Percentiles rank a stretch among this genome's conserved stretches.
These are phyloP conservation scores for Prionailurus bengalensis DNA, from an alignment of 2,113 vertebrate genomes.

Conservation along the genomic window DNA sequence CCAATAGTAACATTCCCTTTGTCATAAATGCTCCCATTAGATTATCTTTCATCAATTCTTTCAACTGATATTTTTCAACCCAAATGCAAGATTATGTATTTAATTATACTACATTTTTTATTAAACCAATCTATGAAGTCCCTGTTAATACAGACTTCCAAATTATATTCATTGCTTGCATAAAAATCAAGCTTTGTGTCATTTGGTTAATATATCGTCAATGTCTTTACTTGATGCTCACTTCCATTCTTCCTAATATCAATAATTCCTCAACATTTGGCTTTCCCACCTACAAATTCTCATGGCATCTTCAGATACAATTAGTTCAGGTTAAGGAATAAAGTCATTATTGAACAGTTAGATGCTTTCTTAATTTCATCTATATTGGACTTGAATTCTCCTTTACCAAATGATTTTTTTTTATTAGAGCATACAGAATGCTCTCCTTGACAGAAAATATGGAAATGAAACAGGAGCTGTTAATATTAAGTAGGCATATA, in stretches of 20 bases:
- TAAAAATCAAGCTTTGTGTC: constrained; percentile 21
- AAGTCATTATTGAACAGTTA: constrained; percentile 9
- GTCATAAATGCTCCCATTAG: neutral
- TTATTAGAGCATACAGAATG: neutral
- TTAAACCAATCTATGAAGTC: constrained; percentile 9
- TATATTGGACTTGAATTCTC: neutral
- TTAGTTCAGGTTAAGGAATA: neutral
- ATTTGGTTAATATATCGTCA: neutral
- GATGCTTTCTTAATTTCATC: constrained; percentile 33
- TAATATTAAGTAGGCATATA: neutral
- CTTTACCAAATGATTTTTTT: neutral
- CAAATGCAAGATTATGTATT: constrained; percentile 13
- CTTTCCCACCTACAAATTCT: constrained; percentile 17
- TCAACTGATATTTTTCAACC: constrained; percentile 33
- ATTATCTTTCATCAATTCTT: neutral
- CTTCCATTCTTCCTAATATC: neutral
- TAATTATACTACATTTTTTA: constrained; percentile 30
- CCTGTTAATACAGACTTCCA: constrained; percentile 33
- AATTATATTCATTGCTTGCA: constrained; percentile 29
- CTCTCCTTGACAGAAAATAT: neutral
- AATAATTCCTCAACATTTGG: neutral
- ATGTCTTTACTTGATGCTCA: neutral
- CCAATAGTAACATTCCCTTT: constrained; percentile 29
- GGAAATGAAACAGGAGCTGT: neutral
- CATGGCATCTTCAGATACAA: neutral